Base-by-base conservation (phyloP, 2,888 invertebrate genomes). In the Phortica magna region DNA sequence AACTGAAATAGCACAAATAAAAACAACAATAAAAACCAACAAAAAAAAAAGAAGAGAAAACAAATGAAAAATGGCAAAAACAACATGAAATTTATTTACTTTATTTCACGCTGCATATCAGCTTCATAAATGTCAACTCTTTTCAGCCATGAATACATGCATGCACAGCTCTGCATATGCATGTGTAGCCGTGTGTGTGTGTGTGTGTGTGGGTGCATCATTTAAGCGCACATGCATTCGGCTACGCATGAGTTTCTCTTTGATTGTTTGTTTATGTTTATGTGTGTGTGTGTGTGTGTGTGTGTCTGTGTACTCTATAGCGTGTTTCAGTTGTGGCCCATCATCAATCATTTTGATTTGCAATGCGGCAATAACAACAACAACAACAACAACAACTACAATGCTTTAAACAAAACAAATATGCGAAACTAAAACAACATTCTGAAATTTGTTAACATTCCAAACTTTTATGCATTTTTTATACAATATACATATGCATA, bases 261-360 rank as follows among this genome's bases (percentile, higher is more conserved):
- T 31, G 31, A 31, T 31, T 31, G 31, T 31, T 0, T n/a, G 12
- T 55, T 5, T 17, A 55, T 55, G 12, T n/a, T n/a, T 17, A 7
- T 57, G n/a, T 57, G 2, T 57, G 17, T 22, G 17, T 59, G 17
- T 9, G 9, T 22, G 22, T 59, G 59, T 59, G 4, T 59, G 9
- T 17, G n/a, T 10, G n/a, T 59, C 1, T n/a, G 17, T 59, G n/a
- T 59, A 9, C 9, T 22, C 19, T 59, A 7, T 59, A 7, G 57
- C n/a, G 53, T 53, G 53, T 31, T 75, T 71, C 78, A 80, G 78
- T 80, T 53, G 82, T 82, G 78, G 72, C 79, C 84, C 85, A 87
- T 87, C 87, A 85, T 85, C 87, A 85, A 85, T 85, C 85, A 85
- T 85, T 85, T 85, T 85, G 85, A 87, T 85, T 87, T 85, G 87